Base-by-base conservation (phyloP, 2,113 vertebrate species). In the Nycticryphes semicollaris region DNA sequence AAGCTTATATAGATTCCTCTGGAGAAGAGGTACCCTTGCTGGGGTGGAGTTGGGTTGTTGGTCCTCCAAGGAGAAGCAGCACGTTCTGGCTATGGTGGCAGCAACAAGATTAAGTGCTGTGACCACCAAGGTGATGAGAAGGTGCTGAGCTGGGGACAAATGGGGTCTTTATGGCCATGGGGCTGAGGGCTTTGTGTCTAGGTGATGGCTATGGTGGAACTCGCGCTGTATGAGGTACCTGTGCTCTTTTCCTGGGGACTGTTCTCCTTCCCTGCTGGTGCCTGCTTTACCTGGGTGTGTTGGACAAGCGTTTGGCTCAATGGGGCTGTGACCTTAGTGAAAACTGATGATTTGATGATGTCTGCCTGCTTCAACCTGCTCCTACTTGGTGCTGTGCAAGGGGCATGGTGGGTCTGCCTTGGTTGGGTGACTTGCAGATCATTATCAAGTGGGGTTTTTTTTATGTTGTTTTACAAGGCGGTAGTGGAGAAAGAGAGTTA, bases 71-170 rank as follows among this genome's bases (percentile, higher is more conserved):
- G 37, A 30, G 72, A 51, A 63, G 18, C 21, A 35, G 13, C 8
- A 1, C 3, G 10, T 43, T 30, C 21, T 20, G 39, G 47, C 47
- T 1, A 0, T 2, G 14, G 22, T 1, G 6, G 18, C 12, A 60
- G 9, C 21, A 51, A 18, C 10, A 8, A 20, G n/a, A 68, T 20
- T 1, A 4, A 66, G 51, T 2, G 8, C 30, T 10, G 13, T 15
- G 59, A n/a, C 10, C 8, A 4, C 24, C 24, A 3, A 0, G 1
- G 33, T 4, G 4, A n/a, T 69, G 33, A 63, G n/a, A 39, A 91
- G 77, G 25, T 59, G 10, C 50, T n/a, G 67, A 33, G 59, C 0
- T 60, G 51, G 39, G 35, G 51, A n/a, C 31, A 48, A 62, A 2
- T 16, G 68, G 8, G 35, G 54, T 23, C 23, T n/a, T 50, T n/a